These are phyloP conservation scores for Lycocorax pyrrhopterus DNA, from an alignment of 2,113 vertebrate species.

Conservation along the genomic window DNA sequence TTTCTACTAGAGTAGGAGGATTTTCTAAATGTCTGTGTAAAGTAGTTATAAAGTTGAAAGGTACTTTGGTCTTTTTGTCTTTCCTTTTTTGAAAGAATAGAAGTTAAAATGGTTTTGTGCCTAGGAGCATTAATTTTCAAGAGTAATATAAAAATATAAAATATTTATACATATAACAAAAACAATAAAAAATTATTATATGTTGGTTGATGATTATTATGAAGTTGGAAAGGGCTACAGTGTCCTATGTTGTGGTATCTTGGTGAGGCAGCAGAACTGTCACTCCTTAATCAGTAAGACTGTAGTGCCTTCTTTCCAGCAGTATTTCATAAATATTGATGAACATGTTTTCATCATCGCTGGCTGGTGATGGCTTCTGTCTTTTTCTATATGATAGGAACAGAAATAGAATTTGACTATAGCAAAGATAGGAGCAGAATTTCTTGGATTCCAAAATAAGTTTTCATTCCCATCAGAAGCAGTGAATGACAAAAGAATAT, in stretches of 20 bases:
- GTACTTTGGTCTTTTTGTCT: not conserved
- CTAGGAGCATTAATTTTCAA: not conserved
- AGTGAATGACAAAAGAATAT: not conserved
- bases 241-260: not conserved
- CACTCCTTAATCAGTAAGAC: not conserved
- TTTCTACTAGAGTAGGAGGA: not conserved
- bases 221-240: not conserved
- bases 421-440: not conserved
- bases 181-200: not conserved
- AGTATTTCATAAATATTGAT: not conserved
- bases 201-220: rapidly evolving
- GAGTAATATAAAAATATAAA: not conserved
- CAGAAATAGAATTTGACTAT: not conserved
- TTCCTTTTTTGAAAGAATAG: not conserved
- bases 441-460: not conserved
- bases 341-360: not conserved
- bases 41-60: not conserved
- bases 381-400: not conserved
- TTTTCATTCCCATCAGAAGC: not conserved
- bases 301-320: not conserved
- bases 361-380: not conserved
- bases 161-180: not conserved
- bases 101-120: not conserved
- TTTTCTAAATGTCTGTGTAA: not conserved
- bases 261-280: not conserved